Evolutionary conservation across 2,113 vertebrate species (phyloP).

Genomic region (Vidua macroura): DNA sequence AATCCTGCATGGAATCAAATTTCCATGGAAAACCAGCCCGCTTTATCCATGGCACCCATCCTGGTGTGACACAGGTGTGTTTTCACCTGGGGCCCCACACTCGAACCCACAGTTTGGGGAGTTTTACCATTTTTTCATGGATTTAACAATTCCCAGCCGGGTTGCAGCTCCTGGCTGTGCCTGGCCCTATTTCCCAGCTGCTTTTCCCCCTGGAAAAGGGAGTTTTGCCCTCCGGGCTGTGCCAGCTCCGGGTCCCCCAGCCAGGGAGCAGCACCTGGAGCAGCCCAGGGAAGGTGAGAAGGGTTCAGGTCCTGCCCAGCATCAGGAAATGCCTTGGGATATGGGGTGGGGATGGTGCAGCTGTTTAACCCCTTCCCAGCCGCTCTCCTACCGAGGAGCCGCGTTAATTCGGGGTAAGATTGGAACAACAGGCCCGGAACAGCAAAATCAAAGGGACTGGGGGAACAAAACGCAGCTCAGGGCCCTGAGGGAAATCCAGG

Average conservation of each 20-base stretch:
- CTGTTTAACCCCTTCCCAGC: conserved; percentile 31
- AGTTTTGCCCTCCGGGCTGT: not conserved
- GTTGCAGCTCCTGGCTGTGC: rapidly evolving
- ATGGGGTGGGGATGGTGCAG: not conserved
- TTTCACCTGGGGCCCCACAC: not conserved
- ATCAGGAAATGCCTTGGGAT: conserved; percentile 10
- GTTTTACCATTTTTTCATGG: rapidly evolving
- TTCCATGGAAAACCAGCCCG: not conserved
- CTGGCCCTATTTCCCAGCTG: not conserved
- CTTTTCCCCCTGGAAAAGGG: not conserved
- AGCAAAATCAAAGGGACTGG: rapidly evolving
- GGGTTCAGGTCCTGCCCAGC: not conserved
- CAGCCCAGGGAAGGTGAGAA: not conserved
- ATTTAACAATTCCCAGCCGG: not conserved
- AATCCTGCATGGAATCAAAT: rapidly evolving
- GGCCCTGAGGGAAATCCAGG: not conserved
- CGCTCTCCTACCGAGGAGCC: rapidly evolving
- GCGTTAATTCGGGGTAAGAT: rapidly evolving
- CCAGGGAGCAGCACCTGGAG: not conserved
- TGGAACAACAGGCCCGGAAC: not conserved
- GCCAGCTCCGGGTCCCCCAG: rapidly evolving
- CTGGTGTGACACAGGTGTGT: rapidly evolving
- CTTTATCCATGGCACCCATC: rapidly evolving
- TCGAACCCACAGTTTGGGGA: rapidly evolving
- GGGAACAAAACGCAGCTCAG: rapidly evolving